These are phyloP conservation scores for Chelmon rostratus DNA, from an alignment of 2,797 vertebrate species.

Conservation along the genomic window DNA sequence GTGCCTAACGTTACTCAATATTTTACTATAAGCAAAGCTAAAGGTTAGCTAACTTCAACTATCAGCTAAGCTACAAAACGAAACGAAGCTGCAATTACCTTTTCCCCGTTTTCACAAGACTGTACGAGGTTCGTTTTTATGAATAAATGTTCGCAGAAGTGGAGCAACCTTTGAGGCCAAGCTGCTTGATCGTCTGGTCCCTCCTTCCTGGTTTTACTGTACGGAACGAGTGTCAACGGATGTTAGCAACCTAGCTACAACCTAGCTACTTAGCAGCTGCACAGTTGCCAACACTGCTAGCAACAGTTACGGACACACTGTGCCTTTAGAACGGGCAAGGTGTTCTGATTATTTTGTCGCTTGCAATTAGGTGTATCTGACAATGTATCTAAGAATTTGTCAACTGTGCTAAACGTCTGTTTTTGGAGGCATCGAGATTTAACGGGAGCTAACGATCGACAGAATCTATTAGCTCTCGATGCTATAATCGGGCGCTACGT, in stretches of 20 bases:
- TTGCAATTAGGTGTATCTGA: background rate
- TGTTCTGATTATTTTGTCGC: background rate
- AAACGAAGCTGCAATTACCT: constrained; percentile 45
- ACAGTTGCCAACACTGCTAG: background rate
- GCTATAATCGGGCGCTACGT: background rate
- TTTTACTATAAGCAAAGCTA: background rate
- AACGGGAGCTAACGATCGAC: constrained; percentile 5
- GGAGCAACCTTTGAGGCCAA: constrained; percentile 52
- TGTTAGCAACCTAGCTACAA: constrained; percentile 63
- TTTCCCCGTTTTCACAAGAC: background rate
- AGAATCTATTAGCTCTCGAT: constrained; percentile 28
- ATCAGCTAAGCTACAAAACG: background rate
- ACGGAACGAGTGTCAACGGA: constrained; percentile 23
- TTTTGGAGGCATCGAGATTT: background rate
- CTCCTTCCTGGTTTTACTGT: constrained; percentile 73
- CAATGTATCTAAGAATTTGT: rapidly evolving
- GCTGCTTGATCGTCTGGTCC: constrained; percentile 31
- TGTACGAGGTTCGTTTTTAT: background rate
- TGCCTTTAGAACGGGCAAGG: background rate
- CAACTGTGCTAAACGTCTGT: background rate
- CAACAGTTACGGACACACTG: background rate
- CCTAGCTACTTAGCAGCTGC: constrained; percentile 38
- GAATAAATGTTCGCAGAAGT: background rate
- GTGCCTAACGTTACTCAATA: background rate
- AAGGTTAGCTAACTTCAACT: background rate